phyloP scores from a whole-genome alignment of 1,140 invertebrate species.

The Drosophila subpulchrella region DNA sequence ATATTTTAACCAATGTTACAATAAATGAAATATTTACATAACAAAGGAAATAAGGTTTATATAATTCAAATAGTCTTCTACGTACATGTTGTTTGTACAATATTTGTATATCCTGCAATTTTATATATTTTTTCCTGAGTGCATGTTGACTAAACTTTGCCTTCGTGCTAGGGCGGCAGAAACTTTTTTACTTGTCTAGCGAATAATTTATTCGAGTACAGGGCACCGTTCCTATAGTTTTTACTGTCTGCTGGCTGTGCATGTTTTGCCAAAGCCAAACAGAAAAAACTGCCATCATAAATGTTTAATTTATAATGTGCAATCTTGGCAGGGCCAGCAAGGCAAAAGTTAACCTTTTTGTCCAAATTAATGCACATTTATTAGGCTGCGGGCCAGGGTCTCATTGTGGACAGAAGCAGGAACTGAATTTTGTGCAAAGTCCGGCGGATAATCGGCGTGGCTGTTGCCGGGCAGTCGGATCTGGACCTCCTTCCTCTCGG shows the following conservation, averaged over 20 bases:
- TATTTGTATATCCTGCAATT: neutral
- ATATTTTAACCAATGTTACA: too few species aligned
- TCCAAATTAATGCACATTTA: constrained; percentile 66
- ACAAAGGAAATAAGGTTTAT: too few species aligned
- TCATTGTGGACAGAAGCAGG: neutral
- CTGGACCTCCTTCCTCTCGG: constrained; percentile 3
- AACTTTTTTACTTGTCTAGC: constrained; percentile 35
- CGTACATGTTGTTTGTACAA: too few species aligned
- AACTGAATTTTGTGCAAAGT: constrained; percentile 12
- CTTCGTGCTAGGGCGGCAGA: constrained; percentile 2
- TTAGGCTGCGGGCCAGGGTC: constrained; percentile 18
- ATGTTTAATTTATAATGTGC: constrained; percentile 64
- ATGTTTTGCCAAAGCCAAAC: constrained; percentile 12
- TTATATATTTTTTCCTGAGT: neutral
- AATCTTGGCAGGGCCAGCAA: constrained; percentile 23
- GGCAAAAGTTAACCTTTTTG: constrained; percentile 45
- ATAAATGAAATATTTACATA: too few species aligned
- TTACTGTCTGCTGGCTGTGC: constrained; percentile 27
- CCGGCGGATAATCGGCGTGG: constrained; percentile 28
- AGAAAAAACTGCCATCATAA: constrained; percentile 27
- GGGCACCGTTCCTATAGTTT: constrained; percentile 23
- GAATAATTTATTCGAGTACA: constrained; percentile 34
- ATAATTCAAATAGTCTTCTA: too few species aligned
- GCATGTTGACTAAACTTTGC: constrained; percentile 26
- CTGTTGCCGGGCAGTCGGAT: constrained; percentile 38